Percentiles rank a stretch among this genome's conserved stretches.
Conservation (phyloP, 2,888 invertebrate genomes). For the Teleogryllus oceanicus region DNA sequence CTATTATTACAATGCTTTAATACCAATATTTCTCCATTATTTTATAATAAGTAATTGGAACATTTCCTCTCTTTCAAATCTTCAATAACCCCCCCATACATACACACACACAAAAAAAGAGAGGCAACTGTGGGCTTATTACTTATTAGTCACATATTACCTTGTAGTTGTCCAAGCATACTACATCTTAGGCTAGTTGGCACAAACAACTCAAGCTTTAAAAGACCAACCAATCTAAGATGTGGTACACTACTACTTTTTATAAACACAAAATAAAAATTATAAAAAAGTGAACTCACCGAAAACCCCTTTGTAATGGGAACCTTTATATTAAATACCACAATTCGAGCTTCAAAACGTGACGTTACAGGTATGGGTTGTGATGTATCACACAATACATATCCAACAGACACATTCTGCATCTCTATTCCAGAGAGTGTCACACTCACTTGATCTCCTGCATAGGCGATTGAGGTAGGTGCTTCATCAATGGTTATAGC, state of each 20-base stretch:
- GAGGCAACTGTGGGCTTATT: too few relatives aligned
- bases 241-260: too few relatives aligned
- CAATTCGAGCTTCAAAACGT: conserved; percentile 83
- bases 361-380: conserved; percentile 76
- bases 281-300: conserved; percentile 50
- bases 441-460: conserved; percentile 87
- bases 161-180: too few relatives aligned
- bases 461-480: conserved; percentile 72
- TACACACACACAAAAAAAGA: not conserved
- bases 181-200: too few relatives aligned
- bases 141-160: too few relatives aligned
- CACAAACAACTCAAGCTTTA: too few relatives aligned
- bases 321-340: conserved; percentile 87
- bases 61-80: not conserved
- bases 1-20: too few relatives aligned
- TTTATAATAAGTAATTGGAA: not conserved
- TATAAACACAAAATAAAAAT: too few relatives aligned
- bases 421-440: conserved; percentile 79
- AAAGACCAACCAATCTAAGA: too few relatives aligned
- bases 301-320: conserved; percentile 88
- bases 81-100: not conserved
- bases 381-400: conserved; percentile 78
- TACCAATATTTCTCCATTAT: too few relatives aligned
- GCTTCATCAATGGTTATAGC: conserved; percentile 67
- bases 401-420: conserved; percentile 80